phyloP scores from a whole-genome alignment of 1,140 invertebrate species.

The Macrosteles quadrilineatus region DNA sequence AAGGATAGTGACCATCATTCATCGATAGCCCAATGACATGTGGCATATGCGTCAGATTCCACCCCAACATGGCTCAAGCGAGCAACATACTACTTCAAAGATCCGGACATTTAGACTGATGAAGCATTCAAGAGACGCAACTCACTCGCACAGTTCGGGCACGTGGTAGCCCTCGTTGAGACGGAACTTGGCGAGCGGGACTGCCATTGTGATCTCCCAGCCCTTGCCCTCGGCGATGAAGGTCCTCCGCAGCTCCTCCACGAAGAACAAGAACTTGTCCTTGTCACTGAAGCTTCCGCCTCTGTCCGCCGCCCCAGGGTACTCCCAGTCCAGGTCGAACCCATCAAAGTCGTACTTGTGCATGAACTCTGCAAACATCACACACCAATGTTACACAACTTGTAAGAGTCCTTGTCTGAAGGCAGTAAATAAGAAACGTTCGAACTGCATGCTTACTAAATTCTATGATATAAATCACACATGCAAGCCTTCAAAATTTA shows the following conservation, averaged over 20 bases:
- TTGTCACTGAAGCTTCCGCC: slow-evolving; percentile 84
- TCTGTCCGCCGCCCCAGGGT: slow-evolving; percentile 80
- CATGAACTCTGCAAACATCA: slow-evolving; percentile 63
- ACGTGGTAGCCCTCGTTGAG: slow-evolving; percentile 87
- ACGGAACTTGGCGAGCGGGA: slow-evolving; percentile 81
- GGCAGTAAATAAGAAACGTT: background rate
- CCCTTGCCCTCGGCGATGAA: slow-evolving; percentile 70
- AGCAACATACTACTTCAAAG: no score
- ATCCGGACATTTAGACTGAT: no score
- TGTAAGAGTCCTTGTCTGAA: background rate
- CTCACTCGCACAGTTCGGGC: slow-evolving; percentile 82
- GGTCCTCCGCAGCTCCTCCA: slow-evolving; percentile 75
- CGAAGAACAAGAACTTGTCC: slow-evolving; percentile 78
- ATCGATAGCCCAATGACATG: no score
- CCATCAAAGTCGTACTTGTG: slow-evolving; percentile 77
- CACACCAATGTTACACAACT: slow-evolving; percentile 21
- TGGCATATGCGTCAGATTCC: no score
- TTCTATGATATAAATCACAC: no score
- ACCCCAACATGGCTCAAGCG: no score
- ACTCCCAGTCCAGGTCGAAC: slow-evolving; percentile 85
- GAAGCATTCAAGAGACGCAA: no score
- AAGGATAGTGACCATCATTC: no score
- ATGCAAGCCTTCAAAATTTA: no score
- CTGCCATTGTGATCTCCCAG: slow-evolving; percentile 88
- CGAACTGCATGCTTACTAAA: no score